phyloP scores from a whole-genome alignment of 2,888 invertebrate species.

The Diabrotica balteata region DNA sequence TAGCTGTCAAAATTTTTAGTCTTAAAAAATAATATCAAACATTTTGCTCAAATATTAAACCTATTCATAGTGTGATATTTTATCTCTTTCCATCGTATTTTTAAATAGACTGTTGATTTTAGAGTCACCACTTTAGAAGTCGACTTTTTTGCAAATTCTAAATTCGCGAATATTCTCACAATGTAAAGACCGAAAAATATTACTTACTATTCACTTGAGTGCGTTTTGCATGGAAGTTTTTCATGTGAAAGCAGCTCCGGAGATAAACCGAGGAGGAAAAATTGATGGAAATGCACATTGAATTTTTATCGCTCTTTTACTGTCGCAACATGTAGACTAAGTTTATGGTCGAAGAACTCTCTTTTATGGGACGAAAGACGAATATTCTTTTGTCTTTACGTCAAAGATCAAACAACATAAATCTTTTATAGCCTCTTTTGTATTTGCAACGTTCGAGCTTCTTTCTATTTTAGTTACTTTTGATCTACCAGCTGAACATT shows the following conservation, averaged over 20 bases:
- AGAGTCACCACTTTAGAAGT: too few relatives aligned
- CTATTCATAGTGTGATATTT: too few relatives aligned
- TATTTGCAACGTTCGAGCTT: conserved; percentile 27
- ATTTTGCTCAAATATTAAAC: too few relatives aligned
- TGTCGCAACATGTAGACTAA: conserved; percentile 61
- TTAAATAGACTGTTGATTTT: too few relatives aligned
- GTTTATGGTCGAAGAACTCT: conserved; percentile 57
- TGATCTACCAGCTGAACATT: conserved; percentile 24
- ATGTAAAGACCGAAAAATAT: conserved; percentile 38
- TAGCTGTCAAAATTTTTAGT: too few relatives aligned
- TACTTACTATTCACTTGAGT: conserved; percentile 39
- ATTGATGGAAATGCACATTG: conserved; percentile 61
- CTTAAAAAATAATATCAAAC: too few relatives aligned
- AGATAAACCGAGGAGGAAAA: conserved; percentile 51
- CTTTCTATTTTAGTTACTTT: conserved; percentile 26
- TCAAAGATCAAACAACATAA: conserved; percentile 55
- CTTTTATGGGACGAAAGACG: conserved; percentile 56
- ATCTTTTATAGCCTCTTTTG: conserved; percentile 49
- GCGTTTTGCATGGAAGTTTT: conserved; percentile 46
- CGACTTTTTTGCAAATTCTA: conserved; percentile 11
- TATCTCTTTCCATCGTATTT: too few relatives aligned
- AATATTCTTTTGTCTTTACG: conserved; percentile 54
- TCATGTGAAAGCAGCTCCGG: conserved; percentile 41
- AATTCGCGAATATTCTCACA: conserved; percentile 35
- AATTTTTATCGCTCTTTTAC: conserved; percentile 61